phyloP scores from a whole-genome alignment of 2,113 vertebrate species.

The Menidia beryllina region DNA sequence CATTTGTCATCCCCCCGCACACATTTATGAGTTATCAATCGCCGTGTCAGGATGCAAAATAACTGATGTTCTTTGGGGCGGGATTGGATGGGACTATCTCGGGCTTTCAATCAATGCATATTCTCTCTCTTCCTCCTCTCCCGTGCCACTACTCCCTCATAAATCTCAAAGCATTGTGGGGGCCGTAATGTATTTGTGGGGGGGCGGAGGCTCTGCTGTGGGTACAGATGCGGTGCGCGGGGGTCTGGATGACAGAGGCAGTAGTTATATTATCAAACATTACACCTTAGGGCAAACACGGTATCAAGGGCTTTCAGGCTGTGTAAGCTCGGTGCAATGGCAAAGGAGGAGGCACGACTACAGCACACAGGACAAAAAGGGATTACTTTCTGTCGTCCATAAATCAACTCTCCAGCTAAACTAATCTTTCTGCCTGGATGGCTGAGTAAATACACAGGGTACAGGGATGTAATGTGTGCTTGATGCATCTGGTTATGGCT shows the following conservation, averaged over 20 bases:
- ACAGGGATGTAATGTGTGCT: slow-evolving; percentile 73
- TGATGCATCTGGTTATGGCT: slow-evolving; percentile 72
- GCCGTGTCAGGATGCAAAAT: slow-evolving; percentile 99
- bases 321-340: slow-evolving; percentile 85
- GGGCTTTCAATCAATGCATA: slow-evolving; percentile 99
- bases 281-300: slow-evolving; percentile 93
- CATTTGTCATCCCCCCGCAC: slow-evolving; percentile 97
- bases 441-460: slow-evolving; percentile 86
- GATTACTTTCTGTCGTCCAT: slow-evolving; percentile 91
- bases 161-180: slow-evolving; percentile 94
- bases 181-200: slow-evolving; percentile 91
- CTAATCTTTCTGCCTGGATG: slow-evolving; percentile 91
- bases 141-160: slow-evolving; percentile 94
- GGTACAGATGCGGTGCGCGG: slow-evolving; percentile 87
- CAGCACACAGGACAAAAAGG: slow-evolving; percentile 84
- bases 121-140: slow-evolving; percentile 85
- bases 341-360: slow-evolving; percentile 84
- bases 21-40: slow-evolving; percentile 99
- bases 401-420: slow-evolving; percentile 92
- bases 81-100: slow-evolving; percentile 98
- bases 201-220: slow-evolving; percentile 73
- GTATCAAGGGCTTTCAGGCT: slow-evolving; percentile 93
- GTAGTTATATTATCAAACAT: slow-evolving; percentile 99
- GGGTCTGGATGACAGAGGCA: slow-evolving; percentile 92
- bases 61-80: slow-evolving; percentile 98